Percentiles rank a stretch among this genome's conserved stretches.
phyloP scores from a whole-genome alignment of 2,113 vertebrate species.

The Crotalus viridis region DNA sequence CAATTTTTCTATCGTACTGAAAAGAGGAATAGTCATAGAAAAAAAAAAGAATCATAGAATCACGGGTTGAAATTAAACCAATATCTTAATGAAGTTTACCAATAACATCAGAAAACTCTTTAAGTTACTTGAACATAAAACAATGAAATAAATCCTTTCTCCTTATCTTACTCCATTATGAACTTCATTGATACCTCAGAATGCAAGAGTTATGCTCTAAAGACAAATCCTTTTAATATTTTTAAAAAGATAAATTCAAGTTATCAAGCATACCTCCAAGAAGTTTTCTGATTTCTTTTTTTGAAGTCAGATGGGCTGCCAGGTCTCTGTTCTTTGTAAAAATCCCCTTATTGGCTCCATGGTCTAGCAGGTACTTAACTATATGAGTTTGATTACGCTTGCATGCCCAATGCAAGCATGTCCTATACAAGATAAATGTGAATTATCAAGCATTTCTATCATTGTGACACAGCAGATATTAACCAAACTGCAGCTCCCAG shows the following conservation, averaged over 20 bases:
- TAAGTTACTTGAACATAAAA: neutral
- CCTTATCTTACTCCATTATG: neutral
- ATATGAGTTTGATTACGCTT: constrained; percentile 84
- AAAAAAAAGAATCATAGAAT: neutral
- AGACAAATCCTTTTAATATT: neutral
- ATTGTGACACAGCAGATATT: neutral
- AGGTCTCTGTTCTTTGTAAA: constrained; percentile 79
- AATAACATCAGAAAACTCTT: neutral
- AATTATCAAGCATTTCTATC: neutral
- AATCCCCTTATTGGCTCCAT: constrained; percentile 79
- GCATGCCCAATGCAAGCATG: constrained; percentile 88
- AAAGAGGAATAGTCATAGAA: too few species aligned
- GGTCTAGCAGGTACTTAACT: constrained; percentile 80
- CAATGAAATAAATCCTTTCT: neutral
- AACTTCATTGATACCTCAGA: neutral
- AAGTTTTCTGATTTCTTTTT: constrained; percentile 78
- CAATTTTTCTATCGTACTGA: too few species aligned
- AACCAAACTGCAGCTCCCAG: neutral
- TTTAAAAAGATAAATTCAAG: neutral
- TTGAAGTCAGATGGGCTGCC: constrained; percentile 81
- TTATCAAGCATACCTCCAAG: constrained; percentile 74
- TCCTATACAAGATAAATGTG: constrained; percentile 67
- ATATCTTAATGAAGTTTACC: neutral
- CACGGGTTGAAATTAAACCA: neutral
- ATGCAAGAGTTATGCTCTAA: neutral